Conservation (phyloP, 2,113 vertebrate genomes). For the Physeter macrocephalus region DNA sequence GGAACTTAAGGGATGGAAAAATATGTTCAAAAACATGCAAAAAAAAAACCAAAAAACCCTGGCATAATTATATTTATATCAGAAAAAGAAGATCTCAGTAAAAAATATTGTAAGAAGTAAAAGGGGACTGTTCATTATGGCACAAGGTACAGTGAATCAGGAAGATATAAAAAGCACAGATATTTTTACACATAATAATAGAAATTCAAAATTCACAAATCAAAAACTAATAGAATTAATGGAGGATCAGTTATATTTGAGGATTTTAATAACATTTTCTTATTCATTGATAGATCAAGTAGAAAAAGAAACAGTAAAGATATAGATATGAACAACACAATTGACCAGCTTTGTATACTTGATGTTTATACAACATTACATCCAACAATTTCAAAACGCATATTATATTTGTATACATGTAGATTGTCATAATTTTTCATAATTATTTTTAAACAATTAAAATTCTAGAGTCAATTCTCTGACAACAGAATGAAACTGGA, state of each 20-base stretch:
- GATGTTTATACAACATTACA: neutral
- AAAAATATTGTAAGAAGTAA: neutral
- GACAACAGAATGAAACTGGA: neutral
- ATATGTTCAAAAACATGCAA: neutral
- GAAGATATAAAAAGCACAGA: neutral
- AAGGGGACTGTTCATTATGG: neutral
- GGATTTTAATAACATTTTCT: neutral
- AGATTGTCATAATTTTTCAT: neutral
- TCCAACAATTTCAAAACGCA: neutral
- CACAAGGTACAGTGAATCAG: neutral
- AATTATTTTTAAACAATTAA: neutral
- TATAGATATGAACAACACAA: neutral
- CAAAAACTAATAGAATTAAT: neutral
- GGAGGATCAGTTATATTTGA: neutral
- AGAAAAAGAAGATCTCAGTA: neutral
- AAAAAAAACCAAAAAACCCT: neutral
- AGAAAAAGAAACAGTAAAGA: neutral
- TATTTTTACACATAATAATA: neutral
- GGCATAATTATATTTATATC: neutral
- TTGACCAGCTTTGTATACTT: neutral
- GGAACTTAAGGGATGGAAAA: neutral
- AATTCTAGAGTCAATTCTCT: neutral
- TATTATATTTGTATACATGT: neutral
- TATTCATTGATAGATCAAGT: neutral
- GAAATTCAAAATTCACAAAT: neutral